Base-by-base conservation (phyloP, 2,113 vertebrate species). In the Hiodon alosoides region DNA sequence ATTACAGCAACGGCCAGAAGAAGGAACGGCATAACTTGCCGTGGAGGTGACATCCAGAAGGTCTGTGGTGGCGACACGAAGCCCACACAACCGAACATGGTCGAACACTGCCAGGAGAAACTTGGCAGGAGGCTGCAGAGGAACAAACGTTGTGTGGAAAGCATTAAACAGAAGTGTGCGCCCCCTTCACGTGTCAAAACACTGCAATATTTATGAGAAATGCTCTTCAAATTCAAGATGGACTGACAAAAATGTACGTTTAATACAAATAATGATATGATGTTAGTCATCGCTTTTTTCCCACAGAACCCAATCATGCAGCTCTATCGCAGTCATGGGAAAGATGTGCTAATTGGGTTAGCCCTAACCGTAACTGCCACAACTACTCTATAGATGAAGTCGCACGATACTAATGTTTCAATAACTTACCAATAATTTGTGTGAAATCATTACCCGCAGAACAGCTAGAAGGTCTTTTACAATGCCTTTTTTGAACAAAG, bases 31-130 rank as follows among this genome's bases (percentile, higher is more conserved):
- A 2, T 47, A 71, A 79, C 50, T 76, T 93, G 97, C 95, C 96
- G 96, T 95, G 78, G 79, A 87, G 64, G 92, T 92, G 65, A 87
- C 87, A 77, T 86, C 85, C 77, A 94, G 83, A 82, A 98, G 89
- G n/a, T 88, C 66, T 78, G 93, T 90, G 4, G 93, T 79, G 58
- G 84, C 81, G 0, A 84, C 81, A 66, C 77, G 80, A 67, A 90
- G 79, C 67, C 89, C 86, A 81, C 90, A 89, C 77, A 91, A 87
- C 79, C 88, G 88, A 83, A 95, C 93, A 31, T 79, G 65, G 64
- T 94, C 90, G 85, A 94, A 97, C 77, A 95, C 85, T 61, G 90
- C 90, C 61, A 94, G 83, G 31, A 98, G 73, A 80, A 94, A 87
- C 73, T 92, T 90, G 46, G 85, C 76, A 75, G 85, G 47, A 6